Evolutionary conservation across 2,113 vertebrate genomes (phyloP).

Genomic region (Plecotus auritus): DNA sequence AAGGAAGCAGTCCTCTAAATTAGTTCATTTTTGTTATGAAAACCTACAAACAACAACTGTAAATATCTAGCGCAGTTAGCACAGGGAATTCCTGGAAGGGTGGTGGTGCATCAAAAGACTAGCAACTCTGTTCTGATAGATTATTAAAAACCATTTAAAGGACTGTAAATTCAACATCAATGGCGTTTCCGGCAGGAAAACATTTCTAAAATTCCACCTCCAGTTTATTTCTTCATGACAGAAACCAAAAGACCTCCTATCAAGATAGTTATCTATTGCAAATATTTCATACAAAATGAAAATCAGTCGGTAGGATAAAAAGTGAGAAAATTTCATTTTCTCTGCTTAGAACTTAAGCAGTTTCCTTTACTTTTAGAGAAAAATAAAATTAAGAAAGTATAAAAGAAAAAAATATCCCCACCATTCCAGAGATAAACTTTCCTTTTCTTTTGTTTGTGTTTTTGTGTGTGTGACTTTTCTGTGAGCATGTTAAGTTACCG

Average conservation of each 20-base stretch:
- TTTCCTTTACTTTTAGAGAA: constrained; percentile 26
- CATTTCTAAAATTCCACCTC: constrained; percentile 65
- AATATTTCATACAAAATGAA: constrained; percentile 3
- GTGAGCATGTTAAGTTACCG: neutral
- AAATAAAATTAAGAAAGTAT: constrained; percentile 14
- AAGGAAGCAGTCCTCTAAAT: constrained; percentile 41
- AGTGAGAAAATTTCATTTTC: neutral
- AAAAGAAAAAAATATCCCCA: neutral
- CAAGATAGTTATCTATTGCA: constrained; percentile 8
- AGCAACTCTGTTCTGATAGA: constrained; percentile 20
- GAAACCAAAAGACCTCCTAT: constrained; percentile 33
- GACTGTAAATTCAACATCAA: constrained; percentile 58
- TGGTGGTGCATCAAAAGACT: constrained; percentile 41
- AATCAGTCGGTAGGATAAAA: constrained; percentile 25
- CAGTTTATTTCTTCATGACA: constrained; percentile 46
- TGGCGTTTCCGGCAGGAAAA: constrained; percentile 48
- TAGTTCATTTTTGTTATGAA: constrained; percentile 55
- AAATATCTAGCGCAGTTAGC: constrained; percentile 44
- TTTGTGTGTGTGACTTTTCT: constrained; percentile 4
- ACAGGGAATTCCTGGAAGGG: constrained; percentile 55
- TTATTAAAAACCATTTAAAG: constrained; percentile 59
- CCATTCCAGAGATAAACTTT: constrained; percentile 1
- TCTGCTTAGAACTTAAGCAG: constrained; percentile 18
- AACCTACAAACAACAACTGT: constrained; percentile 45
- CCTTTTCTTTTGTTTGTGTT: neutral